Percentiles rank a stretch among this genome's conserved stretches.
phyloP scores from a whole-genome alignment of 2,797 vertebrate species.

The Xyrichtys novacula region DNA sequence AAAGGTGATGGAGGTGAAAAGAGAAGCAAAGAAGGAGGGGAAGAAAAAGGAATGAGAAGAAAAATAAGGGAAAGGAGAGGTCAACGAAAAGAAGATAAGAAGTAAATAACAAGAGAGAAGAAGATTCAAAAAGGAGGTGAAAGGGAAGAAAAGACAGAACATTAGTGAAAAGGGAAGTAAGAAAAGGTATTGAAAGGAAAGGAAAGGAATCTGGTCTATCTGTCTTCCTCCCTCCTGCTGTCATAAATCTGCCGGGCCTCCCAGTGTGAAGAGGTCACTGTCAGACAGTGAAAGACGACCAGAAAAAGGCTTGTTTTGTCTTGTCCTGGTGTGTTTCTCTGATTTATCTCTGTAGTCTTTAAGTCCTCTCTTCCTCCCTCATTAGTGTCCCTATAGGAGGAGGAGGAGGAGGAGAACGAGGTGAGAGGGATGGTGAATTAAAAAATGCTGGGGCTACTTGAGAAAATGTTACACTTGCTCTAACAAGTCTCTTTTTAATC shows the following conservation, averaged over 20 bases:
- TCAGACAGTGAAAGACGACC: constrained; percentile 66
- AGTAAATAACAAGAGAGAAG: no score
- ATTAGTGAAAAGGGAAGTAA: no score
- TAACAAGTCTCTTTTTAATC: constrained; percentile 47
- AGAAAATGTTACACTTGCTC: constrained; percentile 60
- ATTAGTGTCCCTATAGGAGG: constrained; percentile 54
- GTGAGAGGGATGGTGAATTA: constrained; percentile 18
- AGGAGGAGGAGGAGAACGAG: constrained; percentile 10
- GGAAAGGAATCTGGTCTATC: constrained; percentile 21
- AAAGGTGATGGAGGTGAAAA: no score
- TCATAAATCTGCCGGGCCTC: constrained; percentile 75
- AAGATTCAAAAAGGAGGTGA: no score
- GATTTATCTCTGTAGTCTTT: constrained; percentile 76
- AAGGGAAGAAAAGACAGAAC: no score
- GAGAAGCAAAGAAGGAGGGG: no score
- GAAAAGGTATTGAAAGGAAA: constrained; percentile 7
- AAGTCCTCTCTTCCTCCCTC: constrained; percentile 60
- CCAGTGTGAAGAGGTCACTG: constrained; percentile 76
- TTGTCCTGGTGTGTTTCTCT: constrained; percentile 72
- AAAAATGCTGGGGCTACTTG: constrained; percentile 37
- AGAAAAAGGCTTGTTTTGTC: constrained; percentile 77
- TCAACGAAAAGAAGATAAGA: no score
- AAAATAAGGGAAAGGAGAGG: no score
- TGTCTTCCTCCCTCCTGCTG: constrained; percentile 42
- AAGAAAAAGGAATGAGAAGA: no score